Percentiles rank a stretch among this genome's conserved stretches.
These are phyloP conservation scores for Micrasema minimum DNA, from an alignment of 1,140 invertebrate species.

Conservation along the genomic window DNA sequence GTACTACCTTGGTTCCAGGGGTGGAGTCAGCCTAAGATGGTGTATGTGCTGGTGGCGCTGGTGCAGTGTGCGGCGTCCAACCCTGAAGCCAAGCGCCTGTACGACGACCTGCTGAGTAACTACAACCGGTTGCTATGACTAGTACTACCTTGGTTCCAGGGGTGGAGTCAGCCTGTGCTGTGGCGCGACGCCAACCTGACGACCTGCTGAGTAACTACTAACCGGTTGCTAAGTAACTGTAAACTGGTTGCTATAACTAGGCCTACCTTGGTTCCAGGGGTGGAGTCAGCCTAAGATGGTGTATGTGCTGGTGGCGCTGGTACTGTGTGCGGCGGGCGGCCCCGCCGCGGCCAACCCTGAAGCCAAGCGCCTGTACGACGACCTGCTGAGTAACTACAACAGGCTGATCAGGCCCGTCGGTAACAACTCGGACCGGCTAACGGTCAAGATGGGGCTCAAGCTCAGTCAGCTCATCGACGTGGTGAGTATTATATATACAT, in stretches of 20 bases:
- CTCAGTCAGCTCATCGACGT: conserved; percentile 98
- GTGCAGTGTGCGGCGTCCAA: conserved; percentile 73
- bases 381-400: conserved; percentile 97
- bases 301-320: conserved; percentile 76
- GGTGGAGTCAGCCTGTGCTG: conserved; percentile 85
- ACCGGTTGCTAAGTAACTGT: background rate
- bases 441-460: conserved; percentile 94
- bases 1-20: conserved; percentile 72
- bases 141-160: conserved; percentile 66
- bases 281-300: conserved; percentile 85
- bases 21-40: conserved; percentile 85
- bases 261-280: conserved; percentile 69
- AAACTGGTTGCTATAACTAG: background rate
- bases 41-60: conserved; percentile 76
- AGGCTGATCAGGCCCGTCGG: conserved; percentile 95
- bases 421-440: conserved; percentile 95
- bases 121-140: conserved; percentile 92
- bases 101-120: conserved; percentile 94
- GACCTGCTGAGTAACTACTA: no score
- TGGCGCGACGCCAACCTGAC: no score
- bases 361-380: conserved; percentile 94
- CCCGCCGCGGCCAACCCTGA: conserved; percentile 84
- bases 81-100: conserved; percentile 92
- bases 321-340: conserved; percentile 75
- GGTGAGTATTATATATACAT: conserved; percentile 85